Conservation (phyloP, 2,113 vertebrate species). For the Melanotaenia duboulayi region DNA sequence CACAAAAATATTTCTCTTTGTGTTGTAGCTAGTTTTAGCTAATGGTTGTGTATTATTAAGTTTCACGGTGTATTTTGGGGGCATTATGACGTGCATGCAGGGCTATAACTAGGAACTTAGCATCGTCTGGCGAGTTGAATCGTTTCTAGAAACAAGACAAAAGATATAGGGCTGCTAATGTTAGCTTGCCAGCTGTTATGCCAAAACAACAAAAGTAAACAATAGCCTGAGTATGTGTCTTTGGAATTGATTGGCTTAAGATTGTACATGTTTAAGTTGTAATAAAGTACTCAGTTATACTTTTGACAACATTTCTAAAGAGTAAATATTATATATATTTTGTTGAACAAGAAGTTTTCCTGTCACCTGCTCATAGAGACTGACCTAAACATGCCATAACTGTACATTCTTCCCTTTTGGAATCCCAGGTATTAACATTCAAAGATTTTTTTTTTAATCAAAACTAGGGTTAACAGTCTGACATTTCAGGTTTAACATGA, state of each 20-base stretch:
- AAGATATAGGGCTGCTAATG: slow-evolving; percentile 33
- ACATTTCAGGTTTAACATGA: slow-evolving; percentile 82
- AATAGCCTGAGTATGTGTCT: slow-evolving; percentile 4
- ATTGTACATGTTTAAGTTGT: background rate
- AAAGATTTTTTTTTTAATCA: slow-evolving; percentile 13
- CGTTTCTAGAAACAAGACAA: background rate
- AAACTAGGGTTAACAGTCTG: background rate
- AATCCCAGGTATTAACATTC: background rate
- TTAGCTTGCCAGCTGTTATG: slow-evolving; percentile 39
- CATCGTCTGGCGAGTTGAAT: background rate
- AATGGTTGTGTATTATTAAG: background rate
- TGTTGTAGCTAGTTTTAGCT: slow-evolving; percentile 5
- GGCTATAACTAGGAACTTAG: slow-evolving; percentile 3
- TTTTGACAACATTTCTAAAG: too few species aligned
- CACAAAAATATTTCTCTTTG: slow-evolving; percentile 27
- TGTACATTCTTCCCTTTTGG: background rate
- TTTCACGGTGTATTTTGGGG: background rate
- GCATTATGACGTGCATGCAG: background rate
- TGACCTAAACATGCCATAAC: background rate
- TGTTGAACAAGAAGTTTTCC: slow-evolving; percentile 13
- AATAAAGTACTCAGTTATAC: background rate
- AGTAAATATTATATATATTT: too few species aligned
- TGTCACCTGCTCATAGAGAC: background rate
- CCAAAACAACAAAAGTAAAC: slow-evolving; percentile 17
- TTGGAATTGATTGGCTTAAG: background rate